Percentiles rank a stretch among this genome's conserved stretches.
These are phyloP conservation scores for Whitmania pigra DNA, from an alignment of 1,140 invertebrate species.

Conservation along the genomic window DNA sequence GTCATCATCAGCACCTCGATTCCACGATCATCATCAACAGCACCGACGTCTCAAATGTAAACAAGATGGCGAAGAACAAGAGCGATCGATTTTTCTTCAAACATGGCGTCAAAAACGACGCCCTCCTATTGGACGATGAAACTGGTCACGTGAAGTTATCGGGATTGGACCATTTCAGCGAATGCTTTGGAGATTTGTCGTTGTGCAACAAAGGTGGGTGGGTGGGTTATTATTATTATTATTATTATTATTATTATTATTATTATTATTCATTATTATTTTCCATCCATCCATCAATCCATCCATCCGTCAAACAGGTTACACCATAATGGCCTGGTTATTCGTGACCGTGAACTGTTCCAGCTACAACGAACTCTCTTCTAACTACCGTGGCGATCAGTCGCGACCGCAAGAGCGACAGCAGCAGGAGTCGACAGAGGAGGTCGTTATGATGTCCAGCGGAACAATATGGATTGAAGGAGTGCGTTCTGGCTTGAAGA, in stretches of 20 bases:
- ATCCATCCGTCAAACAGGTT: neutral
- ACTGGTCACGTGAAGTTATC: constrained; percentile 30
- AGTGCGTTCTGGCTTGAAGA: neutral
- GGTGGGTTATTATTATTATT: too few relatives aligned
- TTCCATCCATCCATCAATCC: too few relatives aligned
- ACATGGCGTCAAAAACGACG: constrained; percentile 29
- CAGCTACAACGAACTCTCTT: neutral
- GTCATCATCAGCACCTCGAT: too few relatives aligned
- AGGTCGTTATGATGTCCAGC: too few relatives aligned
- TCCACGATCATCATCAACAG: neutral
- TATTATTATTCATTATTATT: too few relatives aligned
- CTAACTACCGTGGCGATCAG: too few relatives aligned
- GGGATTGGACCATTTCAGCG: constrained; percentile 32
- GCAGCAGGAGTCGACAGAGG: neutral
- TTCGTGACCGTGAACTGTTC: neutral
- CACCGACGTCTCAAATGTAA: too few relatives aligned
- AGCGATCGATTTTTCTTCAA: neutral
- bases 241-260: too few relatives aligned
- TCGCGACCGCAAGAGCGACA: neutral
- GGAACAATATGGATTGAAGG: too few relatives aligned
- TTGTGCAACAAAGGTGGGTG: constrained; percentile 32
- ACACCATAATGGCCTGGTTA: constrained; percentile 1
- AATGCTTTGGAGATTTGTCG: constrained; percentile 36
- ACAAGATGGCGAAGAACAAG: neutral
- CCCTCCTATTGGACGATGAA: constrained; percentile 29